These are phyloP conservation scores for Papilio gigon DNA, from an alignment of 2,888 invertebrate species.

Conservation along the genomic window DNA sequence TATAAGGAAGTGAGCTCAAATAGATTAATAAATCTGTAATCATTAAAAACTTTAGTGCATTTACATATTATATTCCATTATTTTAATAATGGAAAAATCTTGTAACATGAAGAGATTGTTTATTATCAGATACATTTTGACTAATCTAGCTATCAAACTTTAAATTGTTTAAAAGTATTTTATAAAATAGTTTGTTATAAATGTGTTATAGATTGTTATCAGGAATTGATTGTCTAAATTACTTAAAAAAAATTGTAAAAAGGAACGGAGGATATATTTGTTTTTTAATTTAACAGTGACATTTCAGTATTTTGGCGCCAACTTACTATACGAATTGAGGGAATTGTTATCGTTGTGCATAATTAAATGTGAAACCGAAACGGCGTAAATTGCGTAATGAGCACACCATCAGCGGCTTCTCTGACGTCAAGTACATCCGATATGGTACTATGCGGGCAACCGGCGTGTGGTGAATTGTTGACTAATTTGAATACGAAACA, in stretches of 20 bases:
- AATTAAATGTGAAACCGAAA: constrained; percentile 48
- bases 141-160: not conserved
- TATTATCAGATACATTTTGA: not conserved
- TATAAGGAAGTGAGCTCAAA: too few species aligned
- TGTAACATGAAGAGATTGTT: not conserved
- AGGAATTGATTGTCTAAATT: too few species aligned
- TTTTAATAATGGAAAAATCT: constrained; percentile 10
- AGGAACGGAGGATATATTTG: too few species aligned
- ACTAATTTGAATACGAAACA: constrained; percentile 19
- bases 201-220: too few species aligned
- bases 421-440: constrained; percentile 53
- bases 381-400: constrained; percentile 62
- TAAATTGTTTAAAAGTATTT: not conserved
- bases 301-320: not conserved
- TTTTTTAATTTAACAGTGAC: too few species aligned
- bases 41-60: too few species aligned
- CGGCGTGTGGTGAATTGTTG: not conserved
- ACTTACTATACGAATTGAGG: not conserved
- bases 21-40: too few species aligned
- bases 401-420: constrained; percentile 51
- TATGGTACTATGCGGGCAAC: constrained; percentile 16
- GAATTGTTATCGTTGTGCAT: constrained; percentile 13
- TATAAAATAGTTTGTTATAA: too few species aligned
- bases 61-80: too few species aligned
- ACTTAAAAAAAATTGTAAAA: too few species aligned